Evolutionary conservation across 1,140 invertebrate genomes (phyloP), one percentile per base, ranked within the genome.

Genomic region (Paramacrobiotus metropolitanus): DNA sequence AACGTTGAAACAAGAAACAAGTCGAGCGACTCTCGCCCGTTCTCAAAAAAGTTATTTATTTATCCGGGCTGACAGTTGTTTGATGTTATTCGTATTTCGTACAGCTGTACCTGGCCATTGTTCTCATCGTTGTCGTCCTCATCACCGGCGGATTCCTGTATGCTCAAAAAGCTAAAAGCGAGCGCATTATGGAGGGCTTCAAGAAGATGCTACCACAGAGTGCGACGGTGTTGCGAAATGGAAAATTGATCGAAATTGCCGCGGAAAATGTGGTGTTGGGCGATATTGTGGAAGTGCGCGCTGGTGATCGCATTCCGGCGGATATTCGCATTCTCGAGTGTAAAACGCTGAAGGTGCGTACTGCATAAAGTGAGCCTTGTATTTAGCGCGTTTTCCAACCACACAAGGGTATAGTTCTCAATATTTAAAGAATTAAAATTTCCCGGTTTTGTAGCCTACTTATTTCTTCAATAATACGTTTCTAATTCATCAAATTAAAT

Each of bases 101-200:
- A 65, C 68, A 80, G 77, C 79, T 95, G 68, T 95, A 89, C 77
- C 81, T 95, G 69, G 91, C 90, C 71, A 83, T 93, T 73, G 90
- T 94, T 71, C 79, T 96, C 74, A 83, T 87, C 67, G 84, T 84
- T 74, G 91, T 95, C 67, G 91, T 95, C 62, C 86, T 95, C 72
- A 85, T 95, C 67, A 94, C 90, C 68, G 90, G 90, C 71, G 84
- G 88, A 74, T 95, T 95, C 80, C 93, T 91, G 64, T 96, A 94
- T 77, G 94, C 92, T 73, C 91, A 95, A 79, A 90, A 95, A 78
- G 87, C 85, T 74, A 94, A 94, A 77, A 91, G 87, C 65, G 74
- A 78, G 18, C 77, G 78, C 62, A 81, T 85, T 21, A 86, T 86
- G 83, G 83, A 80, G 62, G 77, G 77, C 20, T 80, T 80, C 69